A percentile compares a stretch with the other conserved stretches of the same genome.
Evolutionary conservation across 2,113 vertebrate genomes (phyloP).

Genomic region (Potamarius usumacintae): DNA sequence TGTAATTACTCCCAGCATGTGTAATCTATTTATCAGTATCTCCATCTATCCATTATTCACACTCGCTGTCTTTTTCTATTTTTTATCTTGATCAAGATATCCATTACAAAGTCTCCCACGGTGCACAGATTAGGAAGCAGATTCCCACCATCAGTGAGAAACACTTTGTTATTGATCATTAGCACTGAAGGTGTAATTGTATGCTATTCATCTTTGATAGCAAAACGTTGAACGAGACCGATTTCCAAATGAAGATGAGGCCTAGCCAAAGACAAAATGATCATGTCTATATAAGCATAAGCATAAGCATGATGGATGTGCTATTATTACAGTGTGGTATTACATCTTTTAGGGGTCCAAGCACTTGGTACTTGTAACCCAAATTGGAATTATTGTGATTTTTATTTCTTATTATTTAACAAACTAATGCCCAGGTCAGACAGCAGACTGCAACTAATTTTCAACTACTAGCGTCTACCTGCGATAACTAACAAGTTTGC

Average conservation of each 20-base stretch:
- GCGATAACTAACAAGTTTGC: no score
- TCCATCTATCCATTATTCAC: slow-evolving; percentile 40
- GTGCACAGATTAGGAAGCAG: slow-evolving; percentile 36
- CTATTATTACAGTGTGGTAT: neutral
- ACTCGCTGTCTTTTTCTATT: slow-evolving; percentile 25
- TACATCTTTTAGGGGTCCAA: neutral
- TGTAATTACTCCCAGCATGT: slow-evolving; percentile 62
- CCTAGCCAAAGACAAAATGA: no score
- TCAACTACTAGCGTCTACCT: no score
- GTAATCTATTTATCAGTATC: slow-evolving; percentile 61
- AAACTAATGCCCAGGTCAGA: no score
- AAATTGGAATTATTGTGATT: neutral
- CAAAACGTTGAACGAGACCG: neutral
- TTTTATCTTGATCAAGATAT: slow-evolving; percentile 48
- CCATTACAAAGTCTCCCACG: slow-evolving; percentile 32
- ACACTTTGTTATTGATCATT: slow-evolving; percentile 41
- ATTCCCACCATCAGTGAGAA: slow-evolving; percentile 26
- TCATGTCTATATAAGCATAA: no score
- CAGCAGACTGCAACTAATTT: no score
- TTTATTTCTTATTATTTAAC: neutral
- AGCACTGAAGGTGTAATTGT: slow-evolving; percentile 33
- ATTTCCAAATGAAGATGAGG: neutral
- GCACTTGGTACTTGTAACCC: neutral
- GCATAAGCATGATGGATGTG: neutral
- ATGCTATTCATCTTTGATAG: slow-evolving; percentile 40